Evolutionary conservation across 2,888 invertebrate species (phyloP).

Genomic region (Rosalia funebris): DNA sequence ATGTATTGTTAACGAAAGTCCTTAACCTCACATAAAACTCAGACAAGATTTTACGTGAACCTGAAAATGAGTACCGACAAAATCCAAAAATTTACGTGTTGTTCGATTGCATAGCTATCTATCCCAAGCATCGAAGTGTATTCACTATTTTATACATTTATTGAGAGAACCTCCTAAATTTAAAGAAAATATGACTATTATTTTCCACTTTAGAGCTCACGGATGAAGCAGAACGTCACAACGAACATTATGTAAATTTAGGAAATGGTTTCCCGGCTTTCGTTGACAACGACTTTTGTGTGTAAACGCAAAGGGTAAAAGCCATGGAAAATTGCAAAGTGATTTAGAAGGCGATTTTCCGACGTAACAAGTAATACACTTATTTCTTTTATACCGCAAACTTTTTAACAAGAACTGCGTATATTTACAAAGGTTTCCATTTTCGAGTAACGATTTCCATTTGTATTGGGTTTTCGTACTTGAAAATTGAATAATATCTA

Average conservation of each 20-base stretch:
- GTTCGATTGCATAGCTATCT: no score
- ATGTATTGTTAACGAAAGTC: no score
- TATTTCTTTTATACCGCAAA: conserved; percentile 8
- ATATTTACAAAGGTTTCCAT: no score
- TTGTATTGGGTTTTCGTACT: no score
- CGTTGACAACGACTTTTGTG: conserved; percentile 26
- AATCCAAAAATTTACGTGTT: no score
- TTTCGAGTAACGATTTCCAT: no score
- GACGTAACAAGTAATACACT: conserved; percentile 12
- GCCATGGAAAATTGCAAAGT: conserved; percentile 15
- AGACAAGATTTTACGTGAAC: no score
- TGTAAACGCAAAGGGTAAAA: conserved; percentile 24
- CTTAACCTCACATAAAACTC: no score
- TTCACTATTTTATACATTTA: conserved; percentile 14
- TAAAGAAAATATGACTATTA: conserved; percentile 31
- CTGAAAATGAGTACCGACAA: no score
- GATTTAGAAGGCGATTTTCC: conserved; percentile 18
- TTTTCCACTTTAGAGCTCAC: conserved; percentile 29
- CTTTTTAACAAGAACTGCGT: no score
- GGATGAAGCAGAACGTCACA: conserved; percentile 26
- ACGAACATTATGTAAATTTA: conserved; percentile 32
- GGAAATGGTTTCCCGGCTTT: conserved; percentile 22
- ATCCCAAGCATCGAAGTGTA: background rate
- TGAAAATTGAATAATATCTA: no score
- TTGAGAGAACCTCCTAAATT: conserved; percentile 22